Evolutionary conservation across 2,888 invertebrate species (phyloP).

Genomic region (Trilocha varians): DNA sequence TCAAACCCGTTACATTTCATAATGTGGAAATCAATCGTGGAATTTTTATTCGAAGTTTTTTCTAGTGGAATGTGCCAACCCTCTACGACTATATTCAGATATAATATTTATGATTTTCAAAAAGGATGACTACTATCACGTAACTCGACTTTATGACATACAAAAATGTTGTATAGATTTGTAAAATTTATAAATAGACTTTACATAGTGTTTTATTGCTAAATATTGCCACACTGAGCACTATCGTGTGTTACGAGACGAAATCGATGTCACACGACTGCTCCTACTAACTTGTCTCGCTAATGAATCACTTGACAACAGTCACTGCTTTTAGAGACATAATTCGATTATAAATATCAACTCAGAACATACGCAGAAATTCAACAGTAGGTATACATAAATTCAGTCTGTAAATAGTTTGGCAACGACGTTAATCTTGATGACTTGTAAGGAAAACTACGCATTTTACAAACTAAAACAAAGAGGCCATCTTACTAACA

Average conservation of each 20-base stretch:
- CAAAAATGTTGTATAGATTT: constrained; percentile 71
- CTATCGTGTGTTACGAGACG: constrained; percentile 21
- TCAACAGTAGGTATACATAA: constrained; percentile 58
- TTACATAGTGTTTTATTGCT: constrained; percentile 72
- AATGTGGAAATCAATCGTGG: constrained; percentile 69
- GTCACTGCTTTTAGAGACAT: constrained; percentile 4
- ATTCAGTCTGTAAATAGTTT: constrained; percentile 67
- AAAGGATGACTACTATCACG: constrained; percentile 66
- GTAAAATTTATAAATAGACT: constrained; percentile 72
- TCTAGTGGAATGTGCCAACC: constrained; percentile 73
- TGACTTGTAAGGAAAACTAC: constrained; percentile 2
- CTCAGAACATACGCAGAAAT: constrained; percentile 37
- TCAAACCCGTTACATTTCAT: constrained; percentile 62
- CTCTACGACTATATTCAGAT: constrained; percentile 64
- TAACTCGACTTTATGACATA: constrained; percentile 63
- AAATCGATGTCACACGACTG: constrained; percentile 22
- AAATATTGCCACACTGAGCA: constrained; percentile 52
- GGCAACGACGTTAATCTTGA: constrained; percentile 60
- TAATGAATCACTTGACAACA: constrained; percentile 4
- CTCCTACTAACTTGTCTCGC: constrained; percentile 4
- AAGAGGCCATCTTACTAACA: constrained; percentile 9
- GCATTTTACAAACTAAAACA: constrained; percentile 17
- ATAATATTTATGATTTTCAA: no score
- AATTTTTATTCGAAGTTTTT: constrained; percentile 57
- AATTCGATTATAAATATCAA: constrained; percentile 1